Conservation (phyloP, 2,888 invertebrate species). For the Carcina quercana region DNA sequence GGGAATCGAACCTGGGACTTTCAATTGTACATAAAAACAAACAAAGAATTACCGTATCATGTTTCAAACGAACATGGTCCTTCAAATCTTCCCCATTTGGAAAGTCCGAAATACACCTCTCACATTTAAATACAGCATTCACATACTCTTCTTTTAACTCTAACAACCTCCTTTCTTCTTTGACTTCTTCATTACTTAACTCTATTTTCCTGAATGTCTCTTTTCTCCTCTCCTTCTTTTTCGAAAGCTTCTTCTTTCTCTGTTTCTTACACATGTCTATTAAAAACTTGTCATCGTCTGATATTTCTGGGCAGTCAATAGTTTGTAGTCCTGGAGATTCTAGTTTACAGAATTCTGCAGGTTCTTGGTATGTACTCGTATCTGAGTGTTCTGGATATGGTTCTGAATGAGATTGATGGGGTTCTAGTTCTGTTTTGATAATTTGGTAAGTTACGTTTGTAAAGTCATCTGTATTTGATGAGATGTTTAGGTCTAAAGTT, state of each 20-base stretch:
- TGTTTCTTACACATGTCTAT: conserved; percentile 21
- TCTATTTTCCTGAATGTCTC: conserved; percentile 28
- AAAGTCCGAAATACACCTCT: conserved; percentile 42
- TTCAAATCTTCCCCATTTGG: conserved; percentile 52
- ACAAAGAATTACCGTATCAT: conserved; percentile 34
- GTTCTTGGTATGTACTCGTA: conserved; percentile 1
- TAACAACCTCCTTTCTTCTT: conserved; percentile 35
- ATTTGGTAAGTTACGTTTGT: background rate
- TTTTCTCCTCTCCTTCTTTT: conserved; percentile 12
- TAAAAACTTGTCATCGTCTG: conserved; percentile 22
- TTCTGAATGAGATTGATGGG: background rate
- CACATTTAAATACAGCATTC: conserved; percentile 53
- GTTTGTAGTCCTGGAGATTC: conserved; percentile 2
- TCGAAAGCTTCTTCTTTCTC: conserved; percentile 16
- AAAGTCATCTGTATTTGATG: background rate
- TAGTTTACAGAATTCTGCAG: conserved; percentile 12
- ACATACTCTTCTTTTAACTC: conserved; percentile 40
- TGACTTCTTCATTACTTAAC: conserved; percentile 34
- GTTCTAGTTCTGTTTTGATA: background rate
- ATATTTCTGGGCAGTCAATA: background rate
- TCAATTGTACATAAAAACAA: too few species aligned
- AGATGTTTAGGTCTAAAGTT: too few species aligned
- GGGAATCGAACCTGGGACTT: too few species aligned
- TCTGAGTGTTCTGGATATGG: background rate
- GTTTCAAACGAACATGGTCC: conserved; percentile 46